phyloP scores from a whole-genome alignment of 2,113 vertebrate species.

The Prinia subflava region DNA sequence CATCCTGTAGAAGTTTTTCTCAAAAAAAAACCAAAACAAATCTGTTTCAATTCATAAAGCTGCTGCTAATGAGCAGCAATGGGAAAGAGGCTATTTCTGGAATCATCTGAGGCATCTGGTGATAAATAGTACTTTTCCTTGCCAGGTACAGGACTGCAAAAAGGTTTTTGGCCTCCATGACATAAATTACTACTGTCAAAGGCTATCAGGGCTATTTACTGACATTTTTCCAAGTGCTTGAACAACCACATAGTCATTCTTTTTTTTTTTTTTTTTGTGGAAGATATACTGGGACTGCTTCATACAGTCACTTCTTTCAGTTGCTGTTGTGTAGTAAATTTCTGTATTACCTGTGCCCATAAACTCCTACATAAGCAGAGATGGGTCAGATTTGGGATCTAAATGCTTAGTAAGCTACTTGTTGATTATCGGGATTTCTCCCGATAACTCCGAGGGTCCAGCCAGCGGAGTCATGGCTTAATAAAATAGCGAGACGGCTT shows the following conservation, averaged over 20 bases:
- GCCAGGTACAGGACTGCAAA: not conserved
- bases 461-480: no score
- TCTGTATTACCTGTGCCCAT: not conserved
- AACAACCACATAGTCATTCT: not conserved
- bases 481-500: no score
- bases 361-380: not conserved
- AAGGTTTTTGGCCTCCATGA: not conserved
- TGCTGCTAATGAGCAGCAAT: not conserved
- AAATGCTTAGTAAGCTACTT: not conserved
- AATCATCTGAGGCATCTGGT: not conserved
- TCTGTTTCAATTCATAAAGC: not conserved
- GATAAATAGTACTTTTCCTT: not conserved
- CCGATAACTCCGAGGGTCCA: no score
- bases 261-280: not conserved
- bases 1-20: not conserved
- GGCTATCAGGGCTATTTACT: not conserved
- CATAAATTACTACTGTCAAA: not conserved
- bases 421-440: no score
- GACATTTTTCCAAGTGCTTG: not conserved
- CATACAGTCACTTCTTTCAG: not conserved
- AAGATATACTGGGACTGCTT: not conserved
- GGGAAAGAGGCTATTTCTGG: not conserved
- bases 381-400: not conserved
- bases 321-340: not conserved
- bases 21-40: not conserved